phyloP scores from a whole-genome alignment of 2,113 vertebrate genomes.

The Bubo bubo region DNA sequence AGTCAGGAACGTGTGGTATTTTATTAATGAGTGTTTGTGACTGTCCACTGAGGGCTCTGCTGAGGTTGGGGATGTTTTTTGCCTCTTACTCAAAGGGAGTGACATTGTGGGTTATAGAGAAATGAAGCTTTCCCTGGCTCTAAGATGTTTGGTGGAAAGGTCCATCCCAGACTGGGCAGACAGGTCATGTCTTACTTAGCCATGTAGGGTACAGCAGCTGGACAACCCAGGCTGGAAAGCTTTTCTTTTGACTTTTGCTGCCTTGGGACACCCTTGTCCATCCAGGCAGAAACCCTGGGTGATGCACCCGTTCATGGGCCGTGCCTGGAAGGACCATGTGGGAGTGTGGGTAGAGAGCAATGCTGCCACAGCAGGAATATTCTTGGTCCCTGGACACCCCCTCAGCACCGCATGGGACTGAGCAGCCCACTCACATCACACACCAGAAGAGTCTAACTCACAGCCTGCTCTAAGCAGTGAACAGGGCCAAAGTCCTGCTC shows the following conservation, averaged over 20 bases:
- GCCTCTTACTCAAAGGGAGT: background rate
- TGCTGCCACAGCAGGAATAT: accelerated
- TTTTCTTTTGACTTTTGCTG: background rate
- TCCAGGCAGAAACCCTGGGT: background rate
- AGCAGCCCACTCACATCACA: background rate
- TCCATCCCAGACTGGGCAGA: background rate
- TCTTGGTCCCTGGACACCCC: background rate
- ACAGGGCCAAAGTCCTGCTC: background rate
- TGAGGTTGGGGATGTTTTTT: background rate
- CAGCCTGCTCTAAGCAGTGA: background rate
- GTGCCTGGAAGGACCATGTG: background rate
- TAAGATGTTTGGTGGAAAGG: background rate
- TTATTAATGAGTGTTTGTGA: background rate
- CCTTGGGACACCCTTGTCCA: background rate
- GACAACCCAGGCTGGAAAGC: background rate
- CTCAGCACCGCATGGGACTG: accelerated
- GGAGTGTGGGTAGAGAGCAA: accelerated
- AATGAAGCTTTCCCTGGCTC: background rate
- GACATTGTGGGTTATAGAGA: background rate
- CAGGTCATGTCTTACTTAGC: background rate
- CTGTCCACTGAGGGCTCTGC: background rate
- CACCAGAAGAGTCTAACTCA: background rate
- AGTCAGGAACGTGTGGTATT: background rate
- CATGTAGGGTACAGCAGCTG: background rate
- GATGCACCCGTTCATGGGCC: accelerated